phyloP scores from a whole-genome alignment of 1,140 invertebrate genomes.

The Drosophila varians region DNA sequence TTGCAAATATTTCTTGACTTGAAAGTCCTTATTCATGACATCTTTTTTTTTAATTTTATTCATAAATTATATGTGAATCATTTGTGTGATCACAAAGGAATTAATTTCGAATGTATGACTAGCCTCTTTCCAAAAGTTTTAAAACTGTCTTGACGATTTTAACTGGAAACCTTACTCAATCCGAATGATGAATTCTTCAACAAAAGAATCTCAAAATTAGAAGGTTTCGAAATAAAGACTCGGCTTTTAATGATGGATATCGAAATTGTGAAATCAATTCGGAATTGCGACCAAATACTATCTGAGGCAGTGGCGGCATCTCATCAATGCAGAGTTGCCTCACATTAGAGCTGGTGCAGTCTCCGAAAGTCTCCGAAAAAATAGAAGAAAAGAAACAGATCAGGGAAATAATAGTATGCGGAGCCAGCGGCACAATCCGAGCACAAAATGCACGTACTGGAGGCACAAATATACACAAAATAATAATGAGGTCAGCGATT shows the following conservation, averaged over 20 bases:
- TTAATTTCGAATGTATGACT: not conserved
- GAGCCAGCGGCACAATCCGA: constrained; percentile 33
- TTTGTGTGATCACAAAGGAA: not conserved
- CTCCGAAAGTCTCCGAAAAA: not conserved
- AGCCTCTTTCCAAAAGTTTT: not conserved
- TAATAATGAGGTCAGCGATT: constrained; percentile 79
- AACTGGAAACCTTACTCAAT: not conserved
- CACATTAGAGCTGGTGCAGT: constrained; percentile 43
- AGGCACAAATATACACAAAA: constrained; percentile 53
- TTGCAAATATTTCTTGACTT: not conserved
- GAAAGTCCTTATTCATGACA: no score
- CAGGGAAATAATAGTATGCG: constrained; percentile 34
- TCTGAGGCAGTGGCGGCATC: constrained; percentile 3
- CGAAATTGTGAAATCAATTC: constrained; percentile 17
- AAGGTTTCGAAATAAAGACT: no score
- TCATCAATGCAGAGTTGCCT: constrained; percentile 44
- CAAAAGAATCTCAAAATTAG: no score
- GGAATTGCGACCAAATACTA: constrained; percentile 18
- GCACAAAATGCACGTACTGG: constrained; percentile 35
- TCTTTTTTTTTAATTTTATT: not conserved
- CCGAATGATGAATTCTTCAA: not conserved
- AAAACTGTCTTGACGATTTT: not conserved
- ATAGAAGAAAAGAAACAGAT: constrained; percentile 15
- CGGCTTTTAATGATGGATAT: no score
- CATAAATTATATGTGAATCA: not conserved